Evolutionary conservation across 1,140 invertebrate species (phyloP), one percentile per base, ranked within the genome.

Genomic region (Drosophila oshimai): DNA sequence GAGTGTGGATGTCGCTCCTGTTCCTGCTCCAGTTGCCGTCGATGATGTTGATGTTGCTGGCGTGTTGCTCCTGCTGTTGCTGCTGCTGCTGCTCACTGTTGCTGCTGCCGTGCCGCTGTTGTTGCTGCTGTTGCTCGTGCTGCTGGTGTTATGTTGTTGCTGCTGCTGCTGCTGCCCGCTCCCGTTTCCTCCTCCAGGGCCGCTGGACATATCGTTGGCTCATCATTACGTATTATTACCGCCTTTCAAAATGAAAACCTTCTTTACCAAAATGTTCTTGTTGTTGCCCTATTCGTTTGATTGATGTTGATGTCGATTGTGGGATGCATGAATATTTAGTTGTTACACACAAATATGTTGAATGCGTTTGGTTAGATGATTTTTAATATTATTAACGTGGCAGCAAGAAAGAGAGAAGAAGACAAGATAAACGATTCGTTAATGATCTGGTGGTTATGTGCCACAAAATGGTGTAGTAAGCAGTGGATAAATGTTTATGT

Each of bases 181-280:
- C 50, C 70, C 74, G 57, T 73, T 72, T 54, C 79, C 75, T 62
- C 71, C 87, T 77, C 80, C 87, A 86, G 80, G 77, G 77, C 89
- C 89, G 89, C 89, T 87, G 89, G 89, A 89, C 89, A 90, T 90
- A 90, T 90, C 89, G 89, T 89, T 89, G 89, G 89, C 75, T 90
- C 88, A 91, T 91, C 90, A 91, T 91, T 91, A 90, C 90, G 90
- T 90, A 90, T 91, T 91, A 74, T 91, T 90, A 79, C 89, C 75
- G 71, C 90, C 90, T 87, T 91, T 90, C 61, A 91, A 90, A 91
- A 91, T 91, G 89, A 91, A 91, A 89, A 91, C 88, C 81, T 90
- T 90, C 88, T 90, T 90, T 83, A 90, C 89, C 89, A 90, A 90
- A 90, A 90, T 90, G 77, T 90, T 90, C 86, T 90, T 90, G 67